Conservation (phyloP, 2,113 vertebrate genomes). For the Aix galericulata region DNA sequence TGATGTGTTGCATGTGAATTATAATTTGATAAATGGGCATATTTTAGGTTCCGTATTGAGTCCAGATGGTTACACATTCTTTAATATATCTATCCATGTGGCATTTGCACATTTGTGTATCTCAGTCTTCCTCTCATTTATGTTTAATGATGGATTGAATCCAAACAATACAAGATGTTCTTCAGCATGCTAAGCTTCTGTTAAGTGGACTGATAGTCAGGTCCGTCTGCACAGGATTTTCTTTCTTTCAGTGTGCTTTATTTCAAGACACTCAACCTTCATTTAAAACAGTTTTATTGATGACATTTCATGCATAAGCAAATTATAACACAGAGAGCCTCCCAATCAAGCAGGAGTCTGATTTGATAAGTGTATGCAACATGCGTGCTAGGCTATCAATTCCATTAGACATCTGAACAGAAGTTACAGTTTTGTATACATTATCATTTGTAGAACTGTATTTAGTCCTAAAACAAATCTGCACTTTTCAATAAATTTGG, state of each 20-base stretch:
- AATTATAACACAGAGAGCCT: not conserved
- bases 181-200: constrained; percentile 71
- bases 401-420: not conserved
- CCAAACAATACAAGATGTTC: constrained; percentile 81
- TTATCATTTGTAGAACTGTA: not conserved
- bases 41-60: constrained; percentile 72
- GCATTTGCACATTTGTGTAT: constrained; percentile 71
- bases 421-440: not conserved
- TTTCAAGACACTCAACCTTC: constrained; percentile 14
- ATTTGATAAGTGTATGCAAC: not conserved
- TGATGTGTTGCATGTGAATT: constrained; percentile 63
- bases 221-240: constrained; percentile 1
- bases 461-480: not conserved
- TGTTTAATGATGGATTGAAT: constrained; percentile 77
- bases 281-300: not conserved
- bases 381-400: not conserved
- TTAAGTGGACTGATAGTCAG: constrained; percentile 53
- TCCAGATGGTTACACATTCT: constrained; percentile 77
- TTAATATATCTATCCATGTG: constrained; percentile 75
- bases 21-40: constrained; percentile 74
- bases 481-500: not conserved
- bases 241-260: not conserved
- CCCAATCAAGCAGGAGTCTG: not conserved
- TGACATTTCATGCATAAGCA: not conserved
- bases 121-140: constrained; percentile 70